Base-by-base conservation (phyloP, 1,140 invertebrate genomes). In the Drosophila kohkoa region DNA sequence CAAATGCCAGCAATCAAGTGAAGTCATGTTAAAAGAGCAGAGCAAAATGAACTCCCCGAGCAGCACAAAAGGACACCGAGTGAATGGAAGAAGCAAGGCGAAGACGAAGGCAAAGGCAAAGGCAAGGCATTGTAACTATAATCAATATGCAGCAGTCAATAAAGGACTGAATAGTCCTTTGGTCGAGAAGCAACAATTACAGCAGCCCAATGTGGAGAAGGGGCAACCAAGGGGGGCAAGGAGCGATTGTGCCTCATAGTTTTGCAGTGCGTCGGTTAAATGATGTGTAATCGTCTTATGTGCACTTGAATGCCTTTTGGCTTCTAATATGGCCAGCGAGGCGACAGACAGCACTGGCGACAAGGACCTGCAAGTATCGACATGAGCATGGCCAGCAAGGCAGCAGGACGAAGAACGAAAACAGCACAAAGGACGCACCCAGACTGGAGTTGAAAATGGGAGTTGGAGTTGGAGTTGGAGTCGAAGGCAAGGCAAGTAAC, bases 221-320 rank as follows among this genome's bases (percentile, higher is more conserved):
- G 7, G 2, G 20, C 28, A 13, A 38, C n/a, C n/a, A 45, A 10
- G 13, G n/a, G 15, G 15, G 46, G 51, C 5, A 16, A 25, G 30
- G 35, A 3, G 28, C 8, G 38, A 2, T 38, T 38, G 43, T 38
- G 43, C 35, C 58, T 69, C 70, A 82, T 89, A 88, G 85, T 88
- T 88, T 85, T 83, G 81, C 85, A 89, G 75, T 76, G 77, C 85
- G 83, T 82, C 86, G 86, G 90, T 92, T 92, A 92, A 92, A 92
- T 92, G 90, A 92, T 92, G 90, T 92, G 90, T 92, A 92, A 92
- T 92, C 90, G 90, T 92, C 90, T 92, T 92, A 92, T 92, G 87
- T 90, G 82, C 90, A 89, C 90, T 91, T 80, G 87, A 92, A 92
- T 92, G 90, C 90, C 90, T 90, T 86, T 90, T 90, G 86, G 82